Evolutionary conservation across 2,113 vertebrate species (phyloP).

Genomic region (Geococcyx californianus): DNA sequence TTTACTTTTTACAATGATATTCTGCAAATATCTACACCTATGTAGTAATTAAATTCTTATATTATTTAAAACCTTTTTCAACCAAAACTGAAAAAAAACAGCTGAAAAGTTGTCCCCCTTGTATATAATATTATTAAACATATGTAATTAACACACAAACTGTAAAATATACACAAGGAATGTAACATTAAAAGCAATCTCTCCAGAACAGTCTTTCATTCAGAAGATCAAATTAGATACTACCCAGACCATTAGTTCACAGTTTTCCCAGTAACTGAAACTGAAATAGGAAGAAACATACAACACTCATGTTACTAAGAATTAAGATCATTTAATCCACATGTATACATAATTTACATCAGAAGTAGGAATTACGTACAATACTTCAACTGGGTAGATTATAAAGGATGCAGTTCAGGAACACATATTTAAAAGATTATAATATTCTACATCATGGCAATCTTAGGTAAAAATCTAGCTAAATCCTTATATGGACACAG

Average conservation of each 20-base stretch:
- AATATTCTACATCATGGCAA: not conserved
- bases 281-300: not conserved
- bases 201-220: not conserved
- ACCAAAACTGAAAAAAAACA: not conserved
- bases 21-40: not conserved
- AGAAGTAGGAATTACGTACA: not conserved
- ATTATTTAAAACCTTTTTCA: not conserved
- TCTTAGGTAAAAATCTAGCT: not conserved
- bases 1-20: not conserved
- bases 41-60: rapidly evolving
- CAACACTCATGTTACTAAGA: not conserved
- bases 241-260: not conserved
- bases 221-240: not conserved
- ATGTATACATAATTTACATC: not conserved
- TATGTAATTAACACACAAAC: not conserved
- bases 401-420: not conserved
- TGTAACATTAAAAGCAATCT: not conserved
- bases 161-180: not conserved
- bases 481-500: rapidly evolving
- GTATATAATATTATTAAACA: not conserved
- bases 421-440: not conserved
- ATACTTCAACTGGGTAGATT: not conserved
- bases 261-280: not conserved
- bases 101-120: not conserved
- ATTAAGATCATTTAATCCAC: not conserved